These are phyloP conservation scores for Coranthus polyacanthus DNA, from an alignment of 2,797 vertebrate genomes.

Conservation along the genomic window DNA sequence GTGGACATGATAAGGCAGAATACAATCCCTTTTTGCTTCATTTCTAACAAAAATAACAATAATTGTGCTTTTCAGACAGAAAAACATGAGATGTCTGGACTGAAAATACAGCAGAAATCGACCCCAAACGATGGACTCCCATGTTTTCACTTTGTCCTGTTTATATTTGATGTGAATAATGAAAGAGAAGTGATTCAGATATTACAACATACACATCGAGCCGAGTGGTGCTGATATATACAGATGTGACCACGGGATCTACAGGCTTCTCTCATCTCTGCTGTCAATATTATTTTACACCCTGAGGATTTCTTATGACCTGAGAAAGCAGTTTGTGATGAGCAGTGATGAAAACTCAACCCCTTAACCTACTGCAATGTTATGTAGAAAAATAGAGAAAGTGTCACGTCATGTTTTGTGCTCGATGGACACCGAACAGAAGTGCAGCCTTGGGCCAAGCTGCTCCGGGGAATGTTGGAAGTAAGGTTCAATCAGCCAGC, in stretches of 20 bases:
- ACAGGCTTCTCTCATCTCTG: constrained; percentile 24
- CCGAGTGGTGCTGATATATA: constrained; percentile 12
- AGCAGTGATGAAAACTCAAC: constrained; percentile 8
- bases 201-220: constrained; percentile 16
- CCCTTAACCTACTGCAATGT: constrained; percentile 23
- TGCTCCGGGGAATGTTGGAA: constrained; percentile 54
- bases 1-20: constrained; percentile 18
- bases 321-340: constrained; percentile 62
- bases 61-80: constrained; percentile 36
- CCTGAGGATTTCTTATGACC: constrained; percentile 78
- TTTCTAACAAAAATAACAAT: constrained; percentile 30
- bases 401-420: constrained; percentile 21
- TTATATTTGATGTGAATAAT: constrained; percentile 17
- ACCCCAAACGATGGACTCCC: not conserved
- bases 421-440: constrained; percentile 24
- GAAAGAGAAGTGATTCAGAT: not conserved
- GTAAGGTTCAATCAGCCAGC: constrained; percentile 6
- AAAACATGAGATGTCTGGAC: not conserved
- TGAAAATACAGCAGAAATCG: not conserved
- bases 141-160: not conserved
- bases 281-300: constrained; percentile 52
- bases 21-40: constrained; percentile 21
- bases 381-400: constrained; percentile 65
- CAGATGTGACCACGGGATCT: constrained; percentile 13
- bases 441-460: not conserved